Conservation (phyloP, 2,113 vertebrate genomes). For the Hipposideros armiger region DNA sequence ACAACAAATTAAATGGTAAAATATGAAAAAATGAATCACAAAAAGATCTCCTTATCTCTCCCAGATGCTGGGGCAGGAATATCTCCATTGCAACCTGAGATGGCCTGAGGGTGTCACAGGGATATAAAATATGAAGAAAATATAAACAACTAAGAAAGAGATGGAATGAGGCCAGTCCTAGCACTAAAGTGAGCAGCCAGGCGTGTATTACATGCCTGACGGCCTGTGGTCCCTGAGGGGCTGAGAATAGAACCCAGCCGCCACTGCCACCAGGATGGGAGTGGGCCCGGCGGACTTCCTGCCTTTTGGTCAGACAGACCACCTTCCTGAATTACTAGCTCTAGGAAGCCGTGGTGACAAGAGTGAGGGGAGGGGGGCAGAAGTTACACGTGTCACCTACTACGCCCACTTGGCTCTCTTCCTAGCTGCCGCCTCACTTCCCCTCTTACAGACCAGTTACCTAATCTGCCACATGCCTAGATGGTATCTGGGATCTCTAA, state of each 20-base stretch:
- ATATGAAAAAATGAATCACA: background rate
- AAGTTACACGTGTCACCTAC: background rate
- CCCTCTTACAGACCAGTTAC: background rate
- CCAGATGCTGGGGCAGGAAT: background rate
- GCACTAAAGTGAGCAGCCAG: background rate
- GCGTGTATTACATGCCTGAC: background rate
- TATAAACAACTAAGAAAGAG: background rate
- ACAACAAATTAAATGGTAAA: background rate
- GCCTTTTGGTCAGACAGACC: constrained; percentile 23
- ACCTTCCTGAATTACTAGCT: constrained; percentile 64
- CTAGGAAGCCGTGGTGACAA: constrained; percentile 57
- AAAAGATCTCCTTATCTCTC: background rate
- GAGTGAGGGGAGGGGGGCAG: background rate
- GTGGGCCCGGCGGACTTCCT: constrained; percentile 41
- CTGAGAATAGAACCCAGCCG: background rate
- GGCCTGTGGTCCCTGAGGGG: background rate
- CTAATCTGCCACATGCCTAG: constrained; percentile 4
- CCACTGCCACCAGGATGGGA: background rate
- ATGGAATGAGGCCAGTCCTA: background rate
- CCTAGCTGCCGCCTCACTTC: background rate
- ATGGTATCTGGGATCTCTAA: constrained; percentile 58
- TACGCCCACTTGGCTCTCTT: background rate
- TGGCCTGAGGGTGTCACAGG: background rate
- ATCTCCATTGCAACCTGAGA: background rate
- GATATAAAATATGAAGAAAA: background rate